Evolutionary conservation across 2,113 vertebrate genomes (phyloP), one percentile per base, ranked within the genome.

Genomic region (Benitochromis conjunctus): DNA sequence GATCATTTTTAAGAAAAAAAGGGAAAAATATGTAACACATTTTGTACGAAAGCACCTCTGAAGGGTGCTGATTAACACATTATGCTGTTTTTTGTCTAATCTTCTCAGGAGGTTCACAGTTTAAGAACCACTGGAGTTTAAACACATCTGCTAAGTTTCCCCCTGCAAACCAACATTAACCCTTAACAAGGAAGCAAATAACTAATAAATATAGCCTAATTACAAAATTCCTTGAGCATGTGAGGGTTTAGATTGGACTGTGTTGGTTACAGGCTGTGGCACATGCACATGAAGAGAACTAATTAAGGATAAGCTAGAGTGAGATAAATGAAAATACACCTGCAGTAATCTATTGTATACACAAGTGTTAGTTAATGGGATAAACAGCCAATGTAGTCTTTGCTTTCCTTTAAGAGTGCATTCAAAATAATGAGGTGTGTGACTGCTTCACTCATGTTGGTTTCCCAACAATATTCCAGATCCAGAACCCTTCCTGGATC

Each of bases 401-500:
- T 31, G 24, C 14, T 46, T 71, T 71, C 8, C 46, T 4, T 71
- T 71, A 13, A 18, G 38, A 1, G 5, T 31, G 24, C 16, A 51
- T 74, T 74, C 14, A 74, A 51, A 29, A 19, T 31, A 74, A 51
- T 7, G 43, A 74, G 24, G 14, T 31, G 5, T 51, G 43, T 74
- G 43, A 74, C 26, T 51, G 16, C 9, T 24, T 51, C 26, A 76
- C 24, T 31, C 26, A 31, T 51, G 26, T 16, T 76, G 43, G 24
- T 51, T 62, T 71, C n/a, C 19, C 2, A 4, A 81, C 41, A 69
- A 9, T 62, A n/a, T 92, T 81, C 48, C 96, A 99, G 99, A 99
- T 99, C 89, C 99, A 99, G 97, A 99, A 99, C 82, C 98, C 98
- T 0, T 99, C 99, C 36, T 99, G 98, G 98, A 98, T 99, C 0